Conservation (phyloP, 2,888 invertebrate genomes). For the Calliphora vomitoria region DNA sequence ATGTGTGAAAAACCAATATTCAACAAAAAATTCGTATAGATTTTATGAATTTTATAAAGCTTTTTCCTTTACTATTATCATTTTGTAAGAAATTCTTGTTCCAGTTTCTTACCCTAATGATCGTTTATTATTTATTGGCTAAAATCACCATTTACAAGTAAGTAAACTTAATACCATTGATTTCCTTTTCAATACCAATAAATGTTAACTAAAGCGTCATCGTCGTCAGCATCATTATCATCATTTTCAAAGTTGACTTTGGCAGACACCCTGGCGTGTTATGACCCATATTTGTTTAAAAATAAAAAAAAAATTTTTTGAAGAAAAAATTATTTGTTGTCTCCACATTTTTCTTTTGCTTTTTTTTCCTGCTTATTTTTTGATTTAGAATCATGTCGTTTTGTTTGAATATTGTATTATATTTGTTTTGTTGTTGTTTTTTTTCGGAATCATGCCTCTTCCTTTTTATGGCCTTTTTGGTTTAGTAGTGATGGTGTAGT, state of each 20-base stretch:
- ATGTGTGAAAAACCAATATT: no score
- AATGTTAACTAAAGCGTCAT: conserved; percentile 12
- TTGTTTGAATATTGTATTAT: conserved; percentile 41
- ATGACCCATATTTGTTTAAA: conserved; percentile 71
- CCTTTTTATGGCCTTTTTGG: conserved; percentile 35
- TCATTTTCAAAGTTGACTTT: conserved; percentile 54
- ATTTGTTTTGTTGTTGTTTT: background rate
- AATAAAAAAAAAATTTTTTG: conserved; percentile 22
- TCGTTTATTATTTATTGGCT: conserved; percentile 27
- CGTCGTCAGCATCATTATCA: conserved; percentile 28
- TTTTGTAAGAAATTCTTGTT: no score
- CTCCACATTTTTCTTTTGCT: conserved; percentile 25
- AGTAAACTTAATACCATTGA: background rate
- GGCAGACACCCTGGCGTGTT: conserved; percentile 73
- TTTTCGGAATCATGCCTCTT: conserved; percentile 40
- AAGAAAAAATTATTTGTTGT: conserved; percentile 17
- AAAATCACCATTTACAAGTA: no score
- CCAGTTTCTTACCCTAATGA: no score
- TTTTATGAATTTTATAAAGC: no score
- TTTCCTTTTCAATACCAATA: conserved; percentile 60
- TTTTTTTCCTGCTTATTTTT: conserved; percentile 2
- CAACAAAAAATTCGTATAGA: no score
- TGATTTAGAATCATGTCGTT: conserved; percentile 58
- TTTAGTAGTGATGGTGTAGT: background rate
- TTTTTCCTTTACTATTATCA: no score